A percentile compares a stretch with the other conserved stretches of the same genome.
Evolutionary conservation across 2,113 vertebrate species (phyloP).

Genomic region (Thalassarche chlororhynchos): DNA sequence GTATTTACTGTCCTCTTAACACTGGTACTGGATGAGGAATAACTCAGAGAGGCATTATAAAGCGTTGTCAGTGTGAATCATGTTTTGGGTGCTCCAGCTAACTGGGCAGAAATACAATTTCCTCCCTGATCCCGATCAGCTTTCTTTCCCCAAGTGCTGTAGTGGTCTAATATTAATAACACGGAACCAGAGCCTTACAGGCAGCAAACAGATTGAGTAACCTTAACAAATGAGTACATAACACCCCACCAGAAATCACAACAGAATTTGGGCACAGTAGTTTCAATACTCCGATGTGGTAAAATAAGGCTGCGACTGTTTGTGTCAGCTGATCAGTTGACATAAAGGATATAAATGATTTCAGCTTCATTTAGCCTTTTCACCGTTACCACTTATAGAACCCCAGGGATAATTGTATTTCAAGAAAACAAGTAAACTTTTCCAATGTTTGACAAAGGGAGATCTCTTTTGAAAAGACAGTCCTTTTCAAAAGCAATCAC

Average conservation of each 20-base stretch:
- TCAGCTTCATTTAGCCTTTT: conserved; percentile 29
- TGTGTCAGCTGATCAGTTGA: neutral
- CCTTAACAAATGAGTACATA: neutral
- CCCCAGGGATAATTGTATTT: neutral
- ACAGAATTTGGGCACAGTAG: neutral
- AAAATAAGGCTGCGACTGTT: neutral
- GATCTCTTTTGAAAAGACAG: neutral
- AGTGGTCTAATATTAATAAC: neutral
- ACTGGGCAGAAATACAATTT: conserved; percentile 27
- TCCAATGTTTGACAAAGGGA: neutral
- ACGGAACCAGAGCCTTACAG: neutral
- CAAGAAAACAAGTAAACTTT: conserved; percentile 28
- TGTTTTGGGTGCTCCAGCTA: neutral
- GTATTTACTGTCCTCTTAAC: neutral
- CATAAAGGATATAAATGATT: neutral
- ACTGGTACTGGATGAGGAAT: neutral
- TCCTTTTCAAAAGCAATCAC: conserved; percentile 18
- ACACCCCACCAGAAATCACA: neutral
- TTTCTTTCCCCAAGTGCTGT: neutral
- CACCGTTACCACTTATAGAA: neutral
- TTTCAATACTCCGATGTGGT: neutral
- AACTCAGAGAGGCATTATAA: neutral
- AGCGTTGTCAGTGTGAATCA: neutral
- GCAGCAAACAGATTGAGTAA: neutral
- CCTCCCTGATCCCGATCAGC: neutral